phyloP scores from a whole-genome alignment of 2,888 invertebrate genomes.

The Agrotis segetum region DNA sequence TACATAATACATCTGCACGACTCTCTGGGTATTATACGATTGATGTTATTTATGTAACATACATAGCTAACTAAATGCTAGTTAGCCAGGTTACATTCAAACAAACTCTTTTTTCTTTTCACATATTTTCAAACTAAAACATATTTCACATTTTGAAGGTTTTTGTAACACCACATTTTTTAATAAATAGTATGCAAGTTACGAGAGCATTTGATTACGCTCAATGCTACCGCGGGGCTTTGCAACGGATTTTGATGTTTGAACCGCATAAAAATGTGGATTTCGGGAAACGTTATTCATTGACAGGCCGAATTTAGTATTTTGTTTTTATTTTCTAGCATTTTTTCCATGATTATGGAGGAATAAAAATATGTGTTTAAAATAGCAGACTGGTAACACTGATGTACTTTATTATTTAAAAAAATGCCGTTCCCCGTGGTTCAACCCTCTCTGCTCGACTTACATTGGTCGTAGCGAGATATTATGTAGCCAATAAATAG shows the following conservation, averaged over 20 bases:
- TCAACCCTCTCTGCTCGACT: too few relatives aligned
- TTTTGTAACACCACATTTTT: slow-evolving; percentile 9
- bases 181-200: background rate
- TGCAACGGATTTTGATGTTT: slow-evolving; percentile 24
- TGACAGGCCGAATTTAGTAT: background rate
- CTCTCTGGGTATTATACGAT: background rate
- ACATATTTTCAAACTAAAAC: background rate
- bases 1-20: background rate
- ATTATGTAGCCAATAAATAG: too few relatives aligned
- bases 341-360: background rate
- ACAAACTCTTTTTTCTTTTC: background rate
- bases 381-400: too few relatives aligned
- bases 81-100: background rate
- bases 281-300: background rate
- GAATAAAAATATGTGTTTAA: too few relatives aligned
- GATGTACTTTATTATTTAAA: too few relatives aligned
- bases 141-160: background rate
- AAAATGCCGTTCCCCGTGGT: too few relatives aligned
- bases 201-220: slow-evolving; percentile 37
- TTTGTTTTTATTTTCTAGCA: background rate
- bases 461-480: too few relatives aligned
- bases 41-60: background rate
- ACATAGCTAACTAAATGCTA: background rate
- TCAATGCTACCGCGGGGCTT: slow-evolving; percentile 17
- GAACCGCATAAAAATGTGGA: background rate